These are phyloP conservation scores for Dicycla oo DNA, from an alignment of 2,888 invertebrate species.

Conservation along the genomic window DNA sequence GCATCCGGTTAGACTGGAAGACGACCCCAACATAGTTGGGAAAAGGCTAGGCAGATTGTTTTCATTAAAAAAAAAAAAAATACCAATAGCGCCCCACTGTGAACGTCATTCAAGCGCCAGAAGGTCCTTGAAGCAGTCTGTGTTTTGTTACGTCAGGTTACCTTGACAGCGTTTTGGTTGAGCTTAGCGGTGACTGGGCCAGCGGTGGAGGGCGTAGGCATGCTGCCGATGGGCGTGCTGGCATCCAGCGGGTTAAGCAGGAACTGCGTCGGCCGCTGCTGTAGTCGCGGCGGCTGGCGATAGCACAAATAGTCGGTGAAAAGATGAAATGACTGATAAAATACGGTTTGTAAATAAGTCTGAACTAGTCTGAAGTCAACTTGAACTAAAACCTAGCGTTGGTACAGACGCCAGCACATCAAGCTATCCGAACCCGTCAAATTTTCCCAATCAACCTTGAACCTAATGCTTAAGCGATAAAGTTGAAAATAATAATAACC, in stretches of 20 bases:
- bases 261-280: constrained; percentile 80
- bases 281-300: constrained; percentile 78
- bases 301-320: neutral
- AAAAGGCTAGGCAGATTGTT: too few species aligned
- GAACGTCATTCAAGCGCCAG: neutral
- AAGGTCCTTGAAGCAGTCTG: neutral
- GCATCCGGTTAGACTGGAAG: too few species aligned
- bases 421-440: too few species aligned
- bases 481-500: too few species aligned
- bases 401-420: too few species aligned
- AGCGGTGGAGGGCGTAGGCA: constrained; percentile 86
- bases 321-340: neutral
- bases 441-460: too few species aligned
- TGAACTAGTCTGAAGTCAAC: neutral
- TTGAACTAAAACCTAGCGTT: neutral
- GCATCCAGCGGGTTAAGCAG: constrained; percentile 83
- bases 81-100: neutral
- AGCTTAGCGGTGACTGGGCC: constrained; percentile 90
- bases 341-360: neutral
- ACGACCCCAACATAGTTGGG: too few species aligned
- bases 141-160: constrained; percentile 63
- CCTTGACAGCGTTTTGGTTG: constrained; percentile 91
- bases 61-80: too few species aligned
- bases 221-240: constrained; percentile 68
- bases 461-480: too few species aligned